Conservation (phyloP, 2,888 invertebrate genomes). For the Cinara cedri region DNA sequence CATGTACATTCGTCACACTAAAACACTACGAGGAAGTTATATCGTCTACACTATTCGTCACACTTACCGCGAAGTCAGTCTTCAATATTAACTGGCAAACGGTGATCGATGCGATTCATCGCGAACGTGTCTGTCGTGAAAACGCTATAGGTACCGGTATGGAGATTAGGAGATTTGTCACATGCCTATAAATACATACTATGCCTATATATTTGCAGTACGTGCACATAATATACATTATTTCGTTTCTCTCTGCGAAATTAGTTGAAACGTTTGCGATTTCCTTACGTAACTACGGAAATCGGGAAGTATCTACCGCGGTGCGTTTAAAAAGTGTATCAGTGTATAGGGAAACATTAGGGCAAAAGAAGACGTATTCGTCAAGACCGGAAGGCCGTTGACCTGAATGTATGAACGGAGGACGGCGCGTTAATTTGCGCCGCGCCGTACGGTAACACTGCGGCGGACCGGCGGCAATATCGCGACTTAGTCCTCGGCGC, state of each 20-base stretch:
- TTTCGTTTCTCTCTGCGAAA: neutral
- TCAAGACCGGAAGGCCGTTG: conserved; percentile 33
- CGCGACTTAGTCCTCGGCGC: conserved; percentile 35
- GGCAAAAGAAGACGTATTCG: neutral
- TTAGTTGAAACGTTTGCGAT: neutral
- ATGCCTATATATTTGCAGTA: too few species aligned
- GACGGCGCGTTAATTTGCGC: conserved; percentile 40
- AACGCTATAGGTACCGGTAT: neutral
- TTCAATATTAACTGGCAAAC: neutral
- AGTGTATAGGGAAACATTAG: too few species aligned
- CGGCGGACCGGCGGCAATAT: conserved; percentile 12
- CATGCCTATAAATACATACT: too few species aligned
- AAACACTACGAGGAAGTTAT: neutral
- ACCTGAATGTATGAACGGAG: conserved; percentile 37
- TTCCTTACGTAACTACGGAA: neutral
- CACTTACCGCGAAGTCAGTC: too few species aligned
- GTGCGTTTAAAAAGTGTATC: neutral
- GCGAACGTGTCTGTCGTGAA: neutral
- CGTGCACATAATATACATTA: too few species aligned
- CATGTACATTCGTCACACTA: neutral
- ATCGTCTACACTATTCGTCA: too few species aligned
- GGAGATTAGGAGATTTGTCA: neutral
- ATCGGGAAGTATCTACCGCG: conserved; percentile 2
- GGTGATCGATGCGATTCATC: neutral
- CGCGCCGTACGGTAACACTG: conserved; percentile 43